A percentile compares a stretch with the other conserved stretches of the same genome.
phyloP scores from a whole-genome alignment of 2,797 vertebrate genomes.

The Thalassophryne amazonica region DNA sequence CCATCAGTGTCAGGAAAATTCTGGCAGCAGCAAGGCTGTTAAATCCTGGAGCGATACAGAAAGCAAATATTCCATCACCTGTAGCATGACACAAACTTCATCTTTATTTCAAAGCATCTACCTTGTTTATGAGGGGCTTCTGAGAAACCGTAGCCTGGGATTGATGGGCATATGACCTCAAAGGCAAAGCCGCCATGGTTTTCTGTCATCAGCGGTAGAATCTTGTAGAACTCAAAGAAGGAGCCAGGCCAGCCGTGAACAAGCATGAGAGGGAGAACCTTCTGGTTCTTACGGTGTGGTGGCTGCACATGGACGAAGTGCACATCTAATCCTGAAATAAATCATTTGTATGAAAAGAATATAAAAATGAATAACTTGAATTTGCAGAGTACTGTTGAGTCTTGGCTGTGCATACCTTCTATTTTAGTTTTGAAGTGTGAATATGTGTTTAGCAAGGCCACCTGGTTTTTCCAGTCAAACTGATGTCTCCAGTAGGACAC shows the following conservation, averaged over 20 bases:
- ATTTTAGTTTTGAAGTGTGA: constrained; percentile 89
- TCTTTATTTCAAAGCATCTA: constrained; percentile 23
- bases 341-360: background rate
- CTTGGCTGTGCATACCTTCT: constrained; percentile 75
- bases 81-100: background rate
- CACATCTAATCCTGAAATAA: constrained; percentile 79
- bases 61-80: background rate
- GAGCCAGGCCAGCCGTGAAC: constrained; percentile 91
- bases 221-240: constrained; percentile 90
- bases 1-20: constrained; percentile 88
- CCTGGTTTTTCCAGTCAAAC: constrained; percentile 87
- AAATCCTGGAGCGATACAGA: constrained; percentile 70
- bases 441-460: constrained; percentile 83
- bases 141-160: constrained; percentile 89
- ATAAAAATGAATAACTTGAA: background rate
- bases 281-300: constrained; percentile 52
- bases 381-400: background rate
- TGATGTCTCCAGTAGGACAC: constrained; percentile 85
- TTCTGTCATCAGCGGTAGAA: constrained; percentile 84
- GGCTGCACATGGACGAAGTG: constrained; percentile 87
- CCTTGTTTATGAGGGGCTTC: constrained; percentile 85
- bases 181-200: constrained; percentile 67
- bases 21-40: constrained; percentile 76
- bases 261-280: constrained; percentile 81
- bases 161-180: constrained; percentile 90